A percentile compares a stretch with the other conserved stretches of the same genome.
Conservation (phyloP, 1,140 invertebrate genomes). For the Scylla paramamosain region DNA sequence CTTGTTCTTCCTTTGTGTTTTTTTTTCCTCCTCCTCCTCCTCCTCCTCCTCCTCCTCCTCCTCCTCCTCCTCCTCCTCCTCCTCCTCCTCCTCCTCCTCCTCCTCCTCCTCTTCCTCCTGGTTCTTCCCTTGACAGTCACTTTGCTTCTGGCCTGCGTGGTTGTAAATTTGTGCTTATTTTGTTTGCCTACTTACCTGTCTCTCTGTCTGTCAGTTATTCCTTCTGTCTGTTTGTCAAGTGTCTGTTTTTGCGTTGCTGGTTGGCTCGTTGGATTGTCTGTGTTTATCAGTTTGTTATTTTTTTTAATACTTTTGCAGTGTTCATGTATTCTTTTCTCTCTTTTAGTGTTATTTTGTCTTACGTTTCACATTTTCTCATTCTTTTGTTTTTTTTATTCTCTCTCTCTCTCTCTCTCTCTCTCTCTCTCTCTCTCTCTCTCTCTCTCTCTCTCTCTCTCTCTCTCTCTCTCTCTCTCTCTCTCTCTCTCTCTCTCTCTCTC, state of each 20-base stretch:
- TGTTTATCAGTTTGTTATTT: neutral
- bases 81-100: neutral
- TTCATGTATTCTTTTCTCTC: neutral
- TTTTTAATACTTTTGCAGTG: neutral
- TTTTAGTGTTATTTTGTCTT: neutral
- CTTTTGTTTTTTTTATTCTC: neutral
- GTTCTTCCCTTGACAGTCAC: neutral
- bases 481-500: conserved; percentile 15
- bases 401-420: neutral
- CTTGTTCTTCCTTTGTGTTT: neutral
- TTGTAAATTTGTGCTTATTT: neutral
- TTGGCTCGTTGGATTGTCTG: neutral
- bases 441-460: neutral
- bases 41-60: neutral
- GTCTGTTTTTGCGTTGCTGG: neutral
- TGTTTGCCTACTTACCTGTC: neutral
- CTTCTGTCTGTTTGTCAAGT: neutral
- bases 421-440: neutral
- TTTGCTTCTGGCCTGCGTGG: neutral
- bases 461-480: conserved; percentile 40
- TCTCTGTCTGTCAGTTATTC: conserved; percentile 32
- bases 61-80: neutral
- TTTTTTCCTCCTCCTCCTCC: neutral
- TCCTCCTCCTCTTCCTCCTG: neutral
- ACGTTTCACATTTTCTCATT: neutral